Conservation (phyloP, 2,113 vertebrate species). For the Cynocephalus volans region DNA sequence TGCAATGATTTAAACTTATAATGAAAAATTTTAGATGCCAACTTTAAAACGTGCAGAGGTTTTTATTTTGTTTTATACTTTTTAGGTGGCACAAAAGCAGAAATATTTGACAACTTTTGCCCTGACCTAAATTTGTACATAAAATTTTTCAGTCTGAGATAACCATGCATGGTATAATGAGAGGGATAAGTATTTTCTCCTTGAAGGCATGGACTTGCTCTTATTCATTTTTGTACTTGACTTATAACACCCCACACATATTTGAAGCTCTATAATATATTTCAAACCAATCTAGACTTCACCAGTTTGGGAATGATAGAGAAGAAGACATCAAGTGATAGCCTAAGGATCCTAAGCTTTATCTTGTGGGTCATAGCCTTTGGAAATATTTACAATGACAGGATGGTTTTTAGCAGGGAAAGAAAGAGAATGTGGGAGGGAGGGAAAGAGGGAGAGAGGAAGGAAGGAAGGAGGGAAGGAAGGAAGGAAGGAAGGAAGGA, state of each 20-base stretch:
- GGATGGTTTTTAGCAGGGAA: background rate
- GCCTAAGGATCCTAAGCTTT: background rate
- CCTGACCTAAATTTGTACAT: background rate
- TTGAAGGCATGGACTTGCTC: background rate
- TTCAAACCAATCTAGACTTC: background rate
- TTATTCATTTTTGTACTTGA: background rate
- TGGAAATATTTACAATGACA: background rate
- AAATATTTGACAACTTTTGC: background rate
- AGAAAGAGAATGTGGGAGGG: background rate
- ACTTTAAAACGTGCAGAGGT: background rate
- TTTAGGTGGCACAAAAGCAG: background rate
- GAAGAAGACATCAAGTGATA: background rate
- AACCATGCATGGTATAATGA: background rate
- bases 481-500: background rate
- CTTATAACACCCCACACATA: background rate
- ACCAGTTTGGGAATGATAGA: background rate
- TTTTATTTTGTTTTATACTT: background rate
- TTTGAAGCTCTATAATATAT: background rate
- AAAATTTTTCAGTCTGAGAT: slow-evolving; percentile 4
- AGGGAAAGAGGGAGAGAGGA: too few relatives aligned
- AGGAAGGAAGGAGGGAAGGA: background rate
- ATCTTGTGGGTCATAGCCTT: background rate
- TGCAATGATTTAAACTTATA: background rate
- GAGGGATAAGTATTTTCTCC: background rate
- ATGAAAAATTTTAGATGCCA: background rate